Percentiles rank a stretch among this genome's conserved stretches.
Evolutionary conservation across 2,888 invertebrate species (phyloP).

Genomic region (Archaeoteleia sp.): DNA sequence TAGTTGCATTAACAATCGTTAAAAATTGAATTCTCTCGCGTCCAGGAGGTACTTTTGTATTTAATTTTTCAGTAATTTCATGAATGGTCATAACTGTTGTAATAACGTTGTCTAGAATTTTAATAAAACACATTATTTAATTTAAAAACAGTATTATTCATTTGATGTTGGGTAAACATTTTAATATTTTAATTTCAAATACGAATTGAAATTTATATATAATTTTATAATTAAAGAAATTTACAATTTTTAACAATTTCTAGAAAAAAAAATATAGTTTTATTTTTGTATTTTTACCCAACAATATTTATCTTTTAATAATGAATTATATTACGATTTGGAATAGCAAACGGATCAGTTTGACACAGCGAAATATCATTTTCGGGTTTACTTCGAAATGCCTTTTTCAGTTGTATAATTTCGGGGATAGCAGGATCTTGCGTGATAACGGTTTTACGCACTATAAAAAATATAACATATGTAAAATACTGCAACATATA

Average conservation of each 20-base stretch:
- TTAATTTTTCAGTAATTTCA: constrained; percentile 76
- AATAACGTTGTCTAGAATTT: too few species aligned
- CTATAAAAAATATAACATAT: too few species aligned
- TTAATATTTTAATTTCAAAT: too few species aligned
- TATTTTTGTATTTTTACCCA: background rate
- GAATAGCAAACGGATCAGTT: constrained; percentile 62
- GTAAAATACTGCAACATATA: too few species aligned
- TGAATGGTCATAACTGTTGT: constrained; percentile 79
- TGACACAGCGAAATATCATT: constrained; percentile 39
- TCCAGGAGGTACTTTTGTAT: constrained; percentile 64
- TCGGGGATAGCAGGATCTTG: constrained; percentile 84
- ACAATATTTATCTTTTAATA: background rate
- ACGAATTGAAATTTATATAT: too few species aligned
- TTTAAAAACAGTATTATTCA: too few species aligned
- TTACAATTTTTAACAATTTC: constrained; percentile 15
- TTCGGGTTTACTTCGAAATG: constrained; percentile 56
- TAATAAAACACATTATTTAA: too few species aligned
- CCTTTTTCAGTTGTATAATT: constrained; percentile 76
- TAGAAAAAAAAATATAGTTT: background rate
- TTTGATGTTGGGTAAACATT: constrained; percentile 75
- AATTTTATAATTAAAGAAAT: too few species aligned
- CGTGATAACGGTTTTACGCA: constrained; percentile 83
- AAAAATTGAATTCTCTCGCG: constrained; percentile 79
- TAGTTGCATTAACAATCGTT: constrained; percentile 81
- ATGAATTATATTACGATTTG: constrained; percentile 69